Percentiles rank a stretch among this genome's conserved stretches.
phyloP scores from a whole-genome alignment of 2,888 invertebrate species.

The Apamea crenata region DNA sequence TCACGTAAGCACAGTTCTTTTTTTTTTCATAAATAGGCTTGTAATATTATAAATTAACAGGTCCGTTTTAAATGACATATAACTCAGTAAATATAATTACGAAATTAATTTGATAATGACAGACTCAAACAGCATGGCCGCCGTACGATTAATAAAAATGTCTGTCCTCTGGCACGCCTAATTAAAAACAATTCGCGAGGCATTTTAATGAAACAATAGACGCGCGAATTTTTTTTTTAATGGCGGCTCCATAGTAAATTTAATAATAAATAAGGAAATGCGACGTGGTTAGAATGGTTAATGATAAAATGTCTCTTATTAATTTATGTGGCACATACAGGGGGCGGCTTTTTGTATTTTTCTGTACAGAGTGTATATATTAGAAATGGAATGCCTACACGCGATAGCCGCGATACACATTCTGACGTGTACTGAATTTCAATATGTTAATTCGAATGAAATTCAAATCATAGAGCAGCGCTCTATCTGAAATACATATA shows the following conservation, averaged over 20 bases:
- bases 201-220: conserved; percentile 66
- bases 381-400: background rate
- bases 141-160: conserved; percentile 59
- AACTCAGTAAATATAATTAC: conserved; percentile 54
- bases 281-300: conserved; percentile 46
- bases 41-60: conserved; percentile 39
- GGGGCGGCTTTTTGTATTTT: background rate
- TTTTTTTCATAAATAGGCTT: conserved; percentile 24
- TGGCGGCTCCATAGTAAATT: conserved; percentile 35
- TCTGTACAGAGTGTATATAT: background rate
- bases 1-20: background rate
- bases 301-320: conserved; percentile 30
- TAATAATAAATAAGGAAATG: conserved; percentile 57
- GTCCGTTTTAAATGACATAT: conserved; percentile 37
- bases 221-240: conserved; percentile 55
- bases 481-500: background rate
- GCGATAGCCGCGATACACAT: background rate
- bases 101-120: conserved; percentile 63
- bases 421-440: background rate
- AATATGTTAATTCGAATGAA: background rate
- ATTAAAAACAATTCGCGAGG: conserved; percentile 62
- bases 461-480: background rate
- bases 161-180: conserved; percentile 47
- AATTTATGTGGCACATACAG: conserved; percentile 20
- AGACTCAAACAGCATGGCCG: conserved; percentile 52